Evolutionary conservation across 2,888 invertebrate species (phyloP).

Genomic region (Cenopis cana): DNA sequence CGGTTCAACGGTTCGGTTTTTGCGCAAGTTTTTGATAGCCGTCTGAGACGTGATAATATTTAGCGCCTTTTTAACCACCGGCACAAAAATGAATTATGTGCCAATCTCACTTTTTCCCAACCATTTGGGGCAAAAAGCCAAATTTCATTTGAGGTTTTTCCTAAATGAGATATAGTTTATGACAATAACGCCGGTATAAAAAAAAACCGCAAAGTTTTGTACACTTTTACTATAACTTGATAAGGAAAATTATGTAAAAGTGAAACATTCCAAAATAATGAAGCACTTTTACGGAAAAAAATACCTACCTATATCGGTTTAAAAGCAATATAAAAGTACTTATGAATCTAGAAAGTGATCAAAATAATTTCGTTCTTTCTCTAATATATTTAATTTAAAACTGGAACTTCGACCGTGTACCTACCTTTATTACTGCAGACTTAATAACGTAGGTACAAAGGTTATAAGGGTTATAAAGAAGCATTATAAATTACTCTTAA

Average conservation of each 20-base stretch:
- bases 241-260: neutral
- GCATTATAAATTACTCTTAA: slow-evolving; percentile 71
- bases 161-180: slow-evolving; percentile 15
- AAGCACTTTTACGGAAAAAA: neutral
- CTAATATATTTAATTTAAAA: slow-evolving; percentile 9
- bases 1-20: slow-evolving; percentile 39
- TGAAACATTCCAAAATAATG: slow-evolving; percentile 1
- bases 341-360: slow-evolving; percentile 57
- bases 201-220: slow-evolving; percentile 19
- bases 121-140: slow-evolving; percentile 5
- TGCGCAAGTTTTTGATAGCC: slow-evolving; percentile 27
- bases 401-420: neutral
- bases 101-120: slow-evolving; percentile 34
- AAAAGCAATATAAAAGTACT: neutral
- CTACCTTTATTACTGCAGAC: slow-evolving; percentile 7
- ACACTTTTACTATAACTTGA: slow-evolving; percentile 24
- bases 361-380: slow-evolving; percentile 55
- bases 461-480: slow-evolving; percentile 32
- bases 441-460: slow-evolving; percentile 10
- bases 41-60: slow-evolving; percentile 39
- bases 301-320: neutral
- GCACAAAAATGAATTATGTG: slow-evolving; percentile 21
- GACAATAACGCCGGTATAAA: slow-evolving; percentile 19
- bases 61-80: slow-evolving; percentile 8
- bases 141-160: slow-evolving; percentile 36